These are phyloP conservation scores for Eumeta japonica DNA, from an alignment of 1,140 invertebrate species.

Conservation along the genomic window DNA sequence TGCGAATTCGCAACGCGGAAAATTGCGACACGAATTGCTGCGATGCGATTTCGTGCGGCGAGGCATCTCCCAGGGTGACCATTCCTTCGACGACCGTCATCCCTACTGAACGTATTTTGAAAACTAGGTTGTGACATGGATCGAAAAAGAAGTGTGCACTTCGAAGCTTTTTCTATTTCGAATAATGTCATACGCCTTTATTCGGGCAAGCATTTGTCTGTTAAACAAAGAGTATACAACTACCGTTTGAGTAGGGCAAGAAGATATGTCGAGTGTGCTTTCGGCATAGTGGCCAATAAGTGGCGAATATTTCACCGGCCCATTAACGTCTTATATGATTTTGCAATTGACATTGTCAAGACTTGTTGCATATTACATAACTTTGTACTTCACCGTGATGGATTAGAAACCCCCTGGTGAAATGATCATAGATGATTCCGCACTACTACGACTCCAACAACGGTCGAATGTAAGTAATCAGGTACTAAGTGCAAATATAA, in stretches of 20 bases:
- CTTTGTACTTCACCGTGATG: constrained; percentile 16
- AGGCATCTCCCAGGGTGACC: too few species aligned
- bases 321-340: constrained; percentile 14
- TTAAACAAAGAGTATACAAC: too few species aligned
- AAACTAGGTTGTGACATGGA: too few species aligned
- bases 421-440: constrained; percentile 16
- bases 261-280: too few species aligned
- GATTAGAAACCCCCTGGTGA: constrained; percentile 9
- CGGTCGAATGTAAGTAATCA: constrained; percentile 9
- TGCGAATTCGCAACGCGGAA: too few species aligned
- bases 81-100: too few species aligned
- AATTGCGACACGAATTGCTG: too few species aligned
- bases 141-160: too few species aligned
- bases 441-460: constrained; percentile 10
- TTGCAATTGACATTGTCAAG: constrained; percentile 17
- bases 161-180: constrained; percentile 50
- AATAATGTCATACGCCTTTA: constrained; percentile 45
- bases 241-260: too few species aligned
- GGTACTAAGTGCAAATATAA: constrained; percentile 9
- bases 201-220: constrained; percentile 22
- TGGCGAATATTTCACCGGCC: constrained; percentile 18
- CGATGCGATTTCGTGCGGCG: too few species aligned
- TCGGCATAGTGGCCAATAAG: constrained; percentile 48
- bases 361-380: constrained; percentile 18
- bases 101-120: too few species aligned